A percentile compares a stretch with the other conserved stretches of the same genome.
phyloP scores from a whole-genome alignment of 2,113 vertebrate species.

The Oreotragus oreotragus region DNA sequence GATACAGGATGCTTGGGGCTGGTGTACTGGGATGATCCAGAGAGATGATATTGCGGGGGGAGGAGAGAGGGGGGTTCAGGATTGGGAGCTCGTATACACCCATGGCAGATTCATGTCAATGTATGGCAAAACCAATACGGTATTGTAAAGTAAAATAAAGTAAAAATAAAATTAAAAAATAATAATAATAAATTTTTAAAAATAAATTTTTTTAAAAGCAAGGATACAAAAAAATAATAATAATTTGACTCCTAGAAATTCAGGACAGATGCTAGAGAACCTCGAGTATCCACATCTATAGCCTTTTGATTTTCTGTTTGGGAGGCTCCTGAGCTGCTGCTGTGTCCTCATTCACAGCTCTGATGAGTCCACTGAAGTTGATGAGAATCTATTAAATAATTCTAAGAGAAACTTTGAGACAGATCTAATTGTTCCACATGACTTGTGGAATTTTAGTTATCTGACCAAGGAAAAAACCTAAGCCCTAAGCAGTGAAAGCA shows the following conservation, averaged over 20 bases:
- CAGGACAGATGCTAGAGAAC: neutral
- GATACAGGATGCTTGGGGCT: no score
- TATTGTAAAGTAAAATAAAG: no score
- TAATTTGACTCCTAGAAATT: neutral
- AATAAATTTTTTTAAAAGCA: no score
- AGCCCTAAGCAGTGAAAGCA: neutral
- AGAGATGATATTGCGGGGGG: no score
- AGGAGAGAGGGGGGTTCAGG: no score
- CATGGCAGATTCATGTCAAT: no score
- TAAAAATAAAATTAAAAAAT: no score
- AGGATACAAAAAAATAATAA: neutral
- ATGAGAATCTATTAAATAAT: neutral
- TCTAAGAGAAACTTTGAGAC: neutral
- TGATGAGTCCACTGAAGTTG: neutral
- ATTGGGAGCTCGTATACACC: no score
- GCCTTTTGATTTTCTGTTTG: neutral
- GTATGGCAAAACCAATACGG: no score
- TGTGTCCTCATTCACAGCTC: neutral
- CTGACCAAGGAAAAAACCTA: neutral
- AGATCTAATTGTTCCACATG: neutral
- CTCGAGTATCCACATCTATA: neutral
- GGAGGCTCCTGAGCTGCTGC: neutral
- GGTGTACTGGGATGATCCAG: no score
- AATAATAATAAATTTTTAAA: no score
- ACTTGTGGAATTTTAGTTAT: neutral